Evolutionary conservation across 2,888 invertebrate species (phyloP), one percentile per base, ranked within the genome.

Genomic region (Automeris io): DNA sequence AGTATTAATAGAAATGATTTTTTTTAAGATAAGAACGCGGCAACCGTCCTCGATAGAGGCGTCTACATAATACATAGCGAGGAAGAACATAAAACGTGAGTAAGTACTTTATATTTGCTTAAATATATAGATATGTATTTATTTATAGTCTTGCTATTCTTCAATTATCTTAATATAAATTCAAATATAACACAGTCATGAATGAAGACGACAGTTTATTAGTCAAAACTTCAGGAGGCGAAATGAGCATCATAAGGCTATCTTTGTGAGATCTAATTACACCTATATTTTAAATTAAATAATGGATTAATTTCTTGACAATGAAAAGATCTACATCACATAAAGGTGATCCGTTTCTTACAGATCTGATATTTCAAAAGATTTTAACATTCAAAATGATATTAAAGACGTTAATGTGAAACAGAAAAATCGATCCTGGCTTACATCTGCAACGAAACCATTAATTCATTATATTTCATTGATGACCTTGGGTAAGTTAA

Each of bases 61-160:
- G 61, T 73, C 38, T 66, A 70, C 51, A 51, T 66, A 37, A 57
- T 62, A 52, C 54, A 53, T 53, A 55, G 45, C 25, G 57, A 62
- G 33, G 54, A 69, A 47, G 69, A 73, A 58, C 57, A 60, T 48
- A 69, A 72, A 70, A 72, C 65, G 79, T 78, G 65, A 76, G 76
- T 77, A 62, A 72, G 70, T 72, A 69, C 45, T 45, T 45, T 47
- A 49, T 35, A 21, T 42, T 31, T 42, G 41, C 39, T 34, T 37
- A 46, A 37, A 41, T 40, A 36, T 21, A 26, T 24, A 32, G 21
- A 22, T 34, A 34, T 2, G 8, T 26, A 26, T 9, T 32, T 39
- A 42, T 38, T 41, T 31, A 37, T 40, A 41, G 32, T 44, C 49
- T 41, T 46, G 25, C 33, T 33, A 34, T 36, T 38, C 37, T 26